Base-by-base conservation (phyloP, 2,888 invertebrate species). In the Xanthorhoe designata region DNA sequence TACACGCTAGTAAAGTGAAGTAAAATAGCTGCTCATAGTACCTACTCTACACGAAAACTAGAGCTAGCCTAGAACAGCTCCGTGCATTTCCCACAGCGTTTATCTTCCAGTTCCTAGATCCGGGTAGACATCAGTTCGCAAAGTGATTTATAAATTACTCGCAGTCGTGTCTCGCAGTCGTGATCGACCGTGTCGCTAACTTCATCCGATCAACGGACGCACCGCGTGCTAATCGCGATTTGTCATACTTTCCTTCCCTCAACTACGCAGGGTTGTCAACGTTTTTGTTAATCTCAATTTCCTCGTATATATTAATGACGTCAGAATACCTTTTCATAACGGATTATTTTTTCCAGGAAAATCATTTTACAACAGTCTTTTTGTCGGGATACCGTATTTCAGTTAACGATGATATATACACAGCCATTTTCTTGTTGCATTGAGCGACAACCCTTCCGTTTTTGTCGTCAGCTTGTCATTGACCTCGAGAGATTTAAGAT, bases 181-280 rank as follows among this genome's bases (percentile, higher is more conserved):
- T 68, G 70, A 77, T 73, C 75, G 75, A 73, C 76, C 76, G 78
- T 77, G 77, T 77, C 69, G 75, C 75, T 75, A 78, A 80, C 77
- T 80, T 75, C 79, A 76, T 76, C 75, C 74, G 79, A 77, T 71
- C 73, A 69, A 72, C 73, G 68, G 77, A 77, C 71, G 74, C 76
- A 76, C 76, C 51, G 62, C 62, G 66, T 74, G 75, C 70, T 80
- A 82, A 86, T 83, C 78, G 79, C 78, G 73, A 89, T 90, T 89
- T 81, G 89, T 86, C 85, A 88, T 84, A 87, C 86, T 87, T 88
- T 89, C 84, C 82, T 81, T 80, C 72, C 75, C 78, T 74, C 66
- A 71, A 75, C 72, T 70, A 68, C 64, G 55, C 75, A 80, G 81
- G 79, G 80, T 70, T 80, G 79, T 70, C 75, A 72, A 62, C 71